phyloP scores from a whole-genome alignment of 2,113 vertebrate genomes.

The Recurvirostra avosetta region DNA sequence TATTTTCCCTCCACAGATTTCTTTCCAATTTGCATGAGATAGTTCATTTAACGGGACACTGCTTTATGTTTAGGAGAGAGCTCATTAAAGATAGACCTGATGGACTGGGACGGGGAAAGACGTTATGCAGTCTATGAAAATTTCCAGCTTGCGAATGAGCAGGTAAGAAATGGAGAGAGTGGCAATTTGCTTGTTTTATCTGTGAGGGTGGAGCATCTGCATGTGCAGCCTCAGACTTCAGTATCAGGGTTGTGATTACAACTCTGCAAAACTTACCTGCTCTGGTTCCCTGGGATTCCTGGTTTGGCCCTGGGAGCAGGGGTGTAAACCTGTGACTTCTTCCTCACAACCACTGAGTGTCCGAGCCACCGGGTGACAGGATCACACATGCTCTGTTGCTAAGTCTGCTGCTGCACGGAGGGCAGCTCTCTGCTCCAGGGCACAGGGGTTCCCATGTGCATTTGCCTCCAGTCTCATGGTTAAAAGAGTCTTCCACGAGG shows the following conservation, averaged over 20 bases:
- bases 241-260: background rate
- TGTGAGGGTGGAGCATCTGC: background rate
- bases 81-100: conserved; percentile 85
- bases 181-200: background rate
- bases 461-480: background rate
- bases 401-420: background rate
- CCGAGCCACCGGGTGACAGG: background rate
- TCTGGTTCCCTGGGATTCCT: background rate
- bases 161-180: conserved; percentile 57
- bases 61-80: conserved; percentile 73
- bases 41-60: background rate
- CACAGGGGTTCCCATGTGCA: background rate
- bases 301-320: background rate
- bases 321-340: background rate
- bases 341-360: background rate
- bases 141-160: conserved; percentile 79
- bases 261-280: background rate
- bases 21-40: background rate
- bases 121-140: conserved; percentile 83
- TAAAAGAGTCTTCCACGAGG: background rate
- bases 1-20: background rate
- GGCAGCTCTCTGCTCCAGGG: background rate
- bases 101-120: conserved; percentile 85
- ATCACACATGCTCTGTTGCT: background rate
- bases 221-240: background rate